These are phyloP conservation scores for Forbesichthys papilliferus DNA, from an alignment of 2,113 vertebrate genomes.

Conservation along the genomic window DNA sequence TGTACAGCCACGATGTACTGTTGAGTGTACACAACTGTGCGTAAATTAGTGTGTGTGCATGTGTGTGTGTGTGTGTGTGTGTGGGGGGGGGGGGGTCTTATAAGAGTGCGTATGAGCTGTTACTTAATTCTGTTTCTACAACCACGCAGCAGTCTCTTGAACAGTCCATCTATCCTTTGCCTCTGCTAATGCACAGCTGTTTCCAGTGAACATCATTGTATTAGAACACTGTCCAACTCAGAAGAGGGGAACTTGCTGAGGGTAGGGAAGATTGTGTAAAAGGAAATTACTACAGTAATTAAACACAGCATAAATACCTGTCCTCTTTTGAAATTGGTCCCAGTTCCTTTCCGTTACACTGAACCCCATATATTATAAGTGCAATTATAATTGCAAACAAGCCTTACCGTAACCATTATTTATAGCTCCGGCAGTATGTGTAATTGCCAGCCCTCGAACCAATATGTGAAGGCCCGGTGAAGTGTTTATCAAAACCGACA, in stretches of 20 bases:
- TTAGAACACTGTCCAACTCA: constrained; percentile 35
- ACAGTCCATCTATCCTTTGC: constrained; percentile 41
- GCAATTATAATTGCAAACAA: constrained; percentile 73
- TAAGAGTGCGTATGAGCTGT: constrained; percentile 9
- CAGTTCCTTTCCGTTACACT: constrained; percentile 59
- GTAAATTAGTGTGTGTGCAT: background rate
- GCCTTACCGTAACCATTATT: constrained; percentile 65
- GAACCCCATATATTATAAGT: constrained; percentile 67
- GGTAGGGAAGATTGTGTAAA: constrained; percentile 31
- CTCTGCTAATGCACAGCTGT: constrained; percentile 70
- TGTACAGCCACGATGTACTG: constrained; percentile 11
- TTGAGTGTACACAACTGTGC: constrained; percentile 20
- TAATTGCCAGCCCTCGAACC: constrained; percentile 48
- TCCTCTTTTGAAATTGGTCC: constrained; percentile 50
- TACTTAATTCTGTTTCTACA: constrained; percentile 46
- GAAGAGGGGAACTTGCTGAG: constrained; percentile 29
- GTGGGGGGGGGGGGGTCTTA: constrained; percentile 6
- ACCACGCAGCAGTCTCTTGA: constrained; percentile 53
- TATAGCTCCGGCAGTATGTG: constrained; percentile 58
- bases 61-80: constrained; percentile 18
- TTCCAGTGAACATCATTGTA: constrained; percentile 55
- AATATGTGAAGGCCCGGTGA: constrained; percentile 32
- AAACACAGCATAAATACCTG: constrained; percentile 63
- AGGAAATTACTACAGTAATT: constrained; percentile 68
- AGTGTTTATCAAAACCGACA: constrained; percentile 55